Evolutionary conservation across 1,140 invertebrate genomes (phyloP).

Genomic region (Drosophila seguyi): DNA sequence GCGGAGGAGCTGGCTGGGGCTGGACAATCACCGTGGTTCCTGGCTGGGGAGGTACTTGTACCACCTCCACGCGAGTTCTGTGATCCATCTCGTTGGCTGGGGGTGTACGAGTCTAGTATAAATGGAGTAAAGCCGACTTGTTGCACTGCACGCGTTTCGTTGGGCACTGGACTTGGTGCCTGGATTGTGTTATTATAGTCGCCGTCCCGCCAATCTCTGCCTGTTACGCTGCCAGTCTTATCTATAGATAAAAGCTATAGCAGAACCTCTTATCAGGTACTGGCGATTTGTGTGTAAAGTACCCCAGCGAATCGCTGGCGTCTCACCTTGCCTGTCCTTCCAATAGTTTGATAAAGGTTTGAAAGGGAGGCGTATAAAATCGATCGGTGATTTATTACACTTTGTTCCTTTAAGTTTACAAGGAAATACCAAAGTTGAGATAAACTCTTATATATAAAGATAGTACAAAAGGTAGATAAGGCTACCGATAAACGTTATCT

Average conservation of each 20-base stretch:
- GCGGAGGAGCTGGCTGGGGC: slow-evolving; percentile 33
- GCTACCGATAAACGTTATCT: slow-evolving; percentile 9
- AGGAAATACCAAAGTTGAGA: not conserved
- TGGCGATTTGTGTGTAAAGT: slow-evolving; percentile 27
- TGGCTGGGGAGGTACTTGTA: slow-evolving; percentile 57
- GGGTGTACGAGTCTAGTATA: not conserved
- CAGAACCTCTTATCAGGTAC: slow-evolving; percentile 21
- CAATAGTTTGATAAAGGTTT: not conserved
- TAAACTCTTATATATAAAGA: not conserved
- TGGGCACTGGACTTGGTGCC: slow-evolving; percentile 12
- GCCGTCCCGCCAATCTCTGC: slow-evolving; percentile 37
- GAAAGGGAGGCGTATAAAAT: not conserved
- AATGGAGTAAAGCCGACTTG: slow-evolving; percentile 15
- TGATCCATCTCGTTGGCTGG: slow-evolving; percentile 47
- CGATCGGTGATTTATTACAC: slow-evolving; percentile 12
- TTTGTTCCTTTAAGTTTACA: not conserved
- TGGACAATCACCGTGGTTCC: slow-evolving; percentile 71
- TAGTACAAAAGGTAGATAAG: not conserved
- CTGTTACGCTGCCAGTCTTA: slow-evolving; percentile 30
- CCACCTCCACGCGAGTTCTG: slow-evolving; percentile 67
- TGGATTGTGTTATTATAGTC: slow-evolving; percentile 37
- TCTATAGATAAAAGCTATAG: slow-evolving; percentile 38
- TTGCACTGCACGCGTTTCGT: slow-evolving; percentile 33
- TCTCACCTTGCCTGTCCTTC: slow-evolving; percentile 12
- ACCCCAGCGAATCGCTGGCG: slow-evolving; percentile 2